Evolutionary conservation across 2,888 invertebrate species (phyloP).

Genomic region (Mylabris sibirica): DNA sequence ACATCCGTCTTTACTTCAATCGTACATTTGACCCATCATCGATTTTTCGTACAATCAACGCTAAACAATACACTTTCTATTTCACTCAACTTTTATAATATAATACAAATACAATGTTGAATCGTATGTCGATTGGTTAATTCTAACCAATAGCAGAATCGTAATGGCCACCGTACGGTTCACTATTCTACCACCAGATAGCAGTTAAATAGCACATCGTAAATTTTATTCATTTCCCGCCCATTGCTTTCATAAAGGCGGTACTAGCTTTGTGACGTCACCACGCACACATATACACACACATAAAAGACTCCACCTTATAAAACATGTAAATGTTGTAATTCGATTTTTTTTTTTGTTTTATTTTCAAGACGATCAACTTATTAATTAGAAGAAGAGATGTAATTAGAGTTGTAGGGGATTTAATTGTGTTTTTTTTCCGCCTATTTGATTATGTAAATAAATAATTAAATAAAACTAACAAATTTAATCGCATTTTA

Average conservation of each 20-base stretch:
- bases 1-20: conserved; percentile 55
- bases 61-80: conserved; percentile 58
- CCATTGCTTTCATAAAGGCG: conserved; percentile 67
- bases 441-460: neutral
- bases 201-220: conserved; percentile 64
- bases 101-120: conserved; percentile 25
- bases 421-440: neutral
- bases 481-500: conserved; percentile 14
- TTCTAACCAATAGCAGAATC: conserved; percentile 66
- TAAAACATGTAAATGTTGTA: conserved; percentile 29
- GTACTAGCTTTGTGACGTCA: conserved; percentile 63
- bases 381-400: too few relatives aligned
- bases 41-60: conserved; percentile 63
- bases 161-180: conserved; percentile 68
- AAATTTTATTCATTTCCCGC: conserved; percentile 67
- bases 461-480: neutral
- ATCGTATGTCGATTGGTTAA: conserved; percentile 44
- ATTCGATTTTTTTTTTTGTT: conserved; percentile 18
- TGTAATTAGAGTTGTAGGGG: too few relatives aligned
- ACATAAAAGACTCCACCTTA: conserved; percentile 51
- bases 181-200: conserved; percentile 66
- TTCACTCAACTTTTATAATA: conserved; percentile 43
- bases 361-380: neutral
- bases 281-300: conserved; percentile 37
- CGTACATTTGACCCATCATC: conserved; percentile 49